Conservation (phyloP, 2,113 vertebrate genomes). For the Perognathus longimembris region DNA sequence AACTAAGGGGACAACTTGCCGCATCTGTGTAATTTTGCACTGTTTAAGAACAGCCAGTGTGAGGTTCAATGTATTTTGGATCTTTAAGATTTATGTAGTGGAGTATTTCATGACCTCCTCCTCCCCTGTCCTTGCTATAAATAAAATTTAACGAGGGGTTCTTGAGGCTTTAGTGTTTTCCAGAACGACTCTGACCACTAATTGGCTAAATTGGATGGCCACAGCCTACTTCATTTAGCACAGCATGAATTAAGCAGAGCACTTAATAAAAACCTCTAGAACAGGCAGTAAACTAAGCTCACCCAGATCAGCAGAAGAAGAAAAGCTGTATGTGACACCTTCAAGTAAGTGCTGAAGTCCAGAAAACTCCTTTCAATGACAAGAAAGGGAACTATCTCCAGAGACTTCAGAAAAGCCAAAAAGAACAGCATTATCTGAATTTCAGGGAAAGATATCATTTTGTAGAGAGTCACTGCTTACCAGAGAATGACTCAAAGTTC, state of each 20-base stretch:
- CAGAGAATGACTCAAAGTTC: not conserved
- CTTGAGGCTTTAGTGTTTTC: conserved; percentile 29
- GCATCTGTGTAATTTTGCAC: not conserved
- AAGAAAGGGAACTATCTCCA: not conserved
- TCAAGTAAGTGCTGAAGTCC: conserved; percentile 26
- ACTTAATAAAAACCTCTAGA: conserved; percentile 52
- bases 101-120: not conserved
- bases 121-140: not conserved
- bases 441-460: not conserved
- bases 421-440: not conserved
- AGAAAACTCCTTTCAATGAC: not conserved
- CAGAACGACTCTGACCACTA: conserved; percentile 25
- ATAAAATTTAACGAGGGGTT: conserved; percentile 60
- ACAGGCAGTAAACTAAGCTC: not conserved
- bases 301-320: not conserved
- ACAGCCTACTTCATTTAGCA: conserved; percentile 51
- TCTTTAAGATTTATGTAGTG: not conserved
- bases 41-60: not conserved
- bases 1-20: not conserved
- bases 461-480: conserved; percentile 27
- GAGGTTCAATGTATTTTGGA: conserved; percentile 6
- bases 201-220: conserved; percentile 45
- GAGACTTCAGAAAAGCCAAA: not conserved
- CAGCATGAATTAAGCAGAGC: conserved; percentile 41
- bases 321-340: not conserved